phyloP scores from a whole-genome alignment of 2,888 invertebrate genomes.

The Entomobrya proxima region DNA sequence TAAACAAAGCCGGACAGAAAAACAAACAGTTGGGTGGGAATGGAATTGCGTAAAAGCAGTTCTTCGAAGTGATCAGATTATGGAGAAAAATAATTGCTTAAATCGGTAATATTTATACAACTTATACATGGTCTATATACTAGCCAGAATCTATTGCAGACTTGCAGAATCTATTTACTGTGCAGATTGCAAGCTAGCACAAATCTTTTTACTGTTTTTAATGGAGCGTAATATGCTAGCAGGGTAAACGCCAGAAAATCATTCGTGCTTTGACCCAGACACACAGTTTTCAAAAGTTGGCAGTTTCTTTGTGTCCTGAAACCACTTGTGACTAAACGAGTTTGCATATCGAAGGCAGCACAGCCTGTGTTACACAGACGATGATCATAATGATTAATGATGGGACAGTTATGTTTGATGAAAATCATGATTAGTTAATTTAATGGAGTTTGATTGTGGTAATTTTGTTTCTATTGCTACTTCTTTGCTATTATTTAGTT shows the following conservation, averaged over 20 bases:
- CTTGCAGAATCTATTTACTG: no score
- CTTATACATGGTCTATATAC: no score
- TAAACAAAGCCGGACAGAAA: neutral
- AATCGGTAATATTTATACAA: no score
- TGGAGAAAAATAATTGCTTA: neutral
- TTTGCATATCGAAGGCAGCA: neutral
- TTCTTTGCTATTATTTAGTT: neutral
- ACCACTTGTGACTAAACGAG: neutral
- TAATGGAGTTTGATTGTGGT: slow-evolving; percentile 51
- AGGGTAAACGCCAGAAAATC: no score
- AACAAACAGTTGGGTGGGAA: neutral
- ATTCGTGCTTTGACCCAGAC: no score
- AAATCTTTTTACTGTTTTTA: no score
- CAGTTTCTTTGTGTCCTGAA: no score
- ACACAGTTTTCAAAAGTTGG: no score
- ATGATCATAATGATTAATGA: neutral
- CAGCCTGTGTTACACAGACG: neutral
- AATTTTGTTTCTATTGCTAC: slow-evolving; percentile 63
- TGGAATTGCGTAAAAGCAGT: neutral
- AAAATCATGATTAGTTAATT: slow-evolving; percentile 50
- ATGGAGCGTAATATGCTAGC: no score
- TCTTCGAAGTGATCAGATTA: neutral
- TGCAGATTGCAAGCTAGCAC: no score
- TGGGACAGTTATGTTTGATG: no score
- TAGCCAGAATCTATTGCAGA: no score